These are phyloP conservation scores for Pyrocoelia pectoralis DNA, from an alignment of 2,888 invertebrate species.

Conservation along the genomic window DNA sequence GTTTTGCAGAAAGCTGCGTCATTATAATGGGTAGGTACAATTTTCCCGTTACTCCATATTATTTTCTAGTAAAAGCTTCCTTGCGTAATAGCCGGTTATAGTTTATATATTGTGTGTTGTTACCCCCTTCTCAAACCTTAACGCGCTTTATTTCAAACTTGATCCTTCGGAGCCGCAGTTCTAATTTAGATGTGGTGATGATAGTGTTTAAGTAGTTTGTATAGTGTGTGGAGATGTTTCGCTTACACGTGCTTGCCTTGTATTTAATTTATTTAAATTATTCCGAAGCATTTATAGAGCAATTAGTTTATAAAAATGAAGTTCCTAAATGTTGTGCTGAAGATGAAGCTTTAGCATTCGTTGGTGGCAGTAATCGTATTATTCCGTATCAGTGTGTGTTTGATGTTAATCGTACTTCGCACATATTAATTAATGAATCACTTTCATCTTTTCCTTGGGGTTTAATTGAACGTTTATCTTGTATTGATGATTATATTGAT, in stretches of 20 bases:
- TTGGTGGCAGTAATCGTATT: not conserved
- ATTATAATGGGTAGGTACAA: too few species aligned
- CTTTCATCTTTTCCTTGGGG: conserved; percentile 14
- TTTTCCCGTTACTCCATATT: too few species aligned
- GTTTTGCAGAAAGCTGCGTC: too few species aligned
- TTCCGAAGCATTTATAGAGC: conserved; percentile 16
- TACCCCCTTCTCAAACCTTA: conserved; percentile 5
- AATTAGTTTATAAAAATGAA: conserved; percentile 14
- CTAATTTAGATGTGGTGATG: not conserved
- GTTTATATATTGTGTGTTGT: not conserved
- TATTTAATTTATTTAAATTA: not conserved
- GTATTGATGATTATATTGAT: conserved; percentile 9
- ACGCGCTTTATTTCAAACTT: conserved; percentile 4
- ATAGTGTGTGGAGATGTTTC: conserved; percentile 10
- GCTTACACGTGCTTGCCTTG: conserved; percentile 5
- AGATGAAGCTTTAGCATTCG: conserved; percentile 1
- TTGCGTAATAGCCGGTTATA: conserved; percentile 1
- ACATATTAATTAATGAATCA: conserved; percentile 12
- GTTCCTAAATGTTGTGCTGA: conserved; percentile 18
- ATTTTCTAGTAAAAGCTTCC: not conserved
- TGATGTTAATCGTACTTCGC: conserved; percentile 14
- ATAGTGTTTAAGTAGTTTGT: not conserved
- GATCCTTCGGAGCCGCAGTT: not conserved
- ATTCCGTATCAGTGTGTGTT: conserved; percentile 4
- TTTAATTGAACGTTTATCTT: not conserved